Conservation (phyloP, 53 echinoderm and acorn worm genomes). For the Apostichopus leukothele region DNA sequence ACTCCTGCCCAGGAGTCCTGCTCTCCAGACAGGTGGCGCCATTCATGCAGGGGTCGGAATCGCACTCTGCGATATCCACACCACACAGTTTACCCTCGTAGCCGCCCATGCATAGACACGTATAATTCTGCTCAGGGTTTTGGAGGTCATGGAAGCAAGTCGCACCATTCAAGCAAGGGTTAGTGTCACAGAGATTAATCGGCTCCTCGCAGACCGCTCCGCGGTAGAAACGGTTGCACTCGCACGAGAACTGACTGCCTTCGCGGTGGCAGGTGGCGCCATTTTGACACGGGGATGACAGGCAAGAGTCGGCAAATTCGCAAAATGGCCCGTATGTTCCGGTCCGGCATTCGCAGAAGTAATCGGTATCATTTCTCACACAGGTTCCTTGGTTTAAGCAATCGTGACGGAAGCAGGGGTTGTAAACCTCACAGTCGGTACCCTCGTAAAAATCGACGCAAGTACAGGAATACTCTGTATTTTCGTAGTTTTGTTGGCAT, state of each 20-base stretch:
- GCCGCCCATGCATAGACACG: slow-evolving; percentile 73
- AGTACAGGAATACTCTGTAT: slow-evolving; percentile 69
- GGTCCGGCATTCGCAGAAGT: slow-evolving; percentile 59
- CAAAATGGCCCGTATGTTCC: slow-evolving; percentile 73
- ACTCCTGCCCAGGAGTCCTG: slow-evolving; percentile 50
- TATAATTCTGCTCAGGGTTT: slow-evolving; percentile 74
- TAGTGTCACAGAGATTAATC: slow-evolving; percentile 76
- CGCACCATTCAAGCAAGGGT: slow-evolving; percentile 80
- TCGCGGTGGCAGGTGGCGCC: slow-evolving; percentile 58
- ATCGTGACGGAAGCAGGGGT: slow-evolving; percentile 78
- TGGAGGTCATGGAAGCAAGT: slow-evolving; percentile 74
- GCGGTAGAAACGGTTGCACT: slow-evolving; percentile 71
- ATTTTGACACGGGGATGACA: slow-evolving; percentile 70
- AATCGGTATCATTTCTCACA: slow-evolving; percentile 63
- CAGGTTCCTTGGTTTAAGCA: slow-evolving; percentile 73
- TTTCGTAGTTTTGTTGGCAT: slow-evolving; percentile 69
- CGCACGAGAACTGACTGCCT: slow-evolving; percentile 56
- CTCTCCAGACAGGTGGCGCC: slow-evolving; percentile 73
- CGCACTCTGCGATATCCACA: slow-evolving; percentile 77
- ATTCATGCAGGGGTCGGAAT: slow-evolving; percentile 78
- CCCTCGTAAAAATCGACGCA: slow-evolving; percentile 94
- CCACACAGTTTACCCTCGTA: slow-evolving; percentile 73
- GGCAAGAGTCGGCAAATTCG: slow-evolving; percentile 69
- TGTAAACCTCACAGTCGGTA: slow-evolving; percentile 71
- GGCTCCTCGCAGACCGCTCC: slow-evolving; percentile 80